Percentiles rank a stretch among this genome's conserved stretches.
Evolutionary conservation across 2,797 vertebrate species (phyloP).

Genomic region (Holocentrus rufus): DNA sequence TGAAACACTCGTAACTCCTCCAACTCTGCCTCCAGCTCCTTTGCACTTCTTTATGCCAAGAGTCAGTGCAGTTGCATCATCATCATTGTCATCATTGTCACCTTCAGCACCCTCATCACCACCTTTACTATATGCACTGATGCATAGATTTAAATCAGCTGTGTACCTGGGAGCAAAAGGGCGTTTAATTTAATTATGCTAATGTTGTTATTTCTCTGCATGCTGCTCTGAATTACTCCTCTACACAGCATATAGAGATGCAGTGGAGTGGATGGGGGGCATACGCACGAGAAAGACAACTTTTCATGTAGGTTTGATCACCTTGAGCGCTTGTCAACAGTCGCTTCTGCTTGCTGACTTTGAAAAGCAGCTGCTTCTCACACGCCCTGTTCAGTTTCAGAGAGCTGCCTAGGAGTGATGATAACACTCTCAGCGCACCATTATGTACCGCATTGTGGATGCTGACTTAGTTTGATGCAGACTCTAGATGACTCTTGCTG

Average conservation of each 20-base stretch:
- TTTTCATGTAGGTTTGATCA: constrained; percentile 29
- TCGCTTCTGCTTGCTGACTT: constrained; percentile 34
- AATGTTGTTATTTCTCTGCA: not conserved
- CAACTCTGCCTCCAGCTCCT: not conserved
- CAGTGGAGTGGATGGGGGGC: not conserved
- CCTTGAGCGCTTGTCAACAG: constrained; percentile 34
- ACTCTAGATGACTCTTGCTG: constrained; percentile 38
- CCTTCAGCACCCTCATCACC: not conserved
- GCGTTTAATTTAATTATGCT: constrained; percentile 9
- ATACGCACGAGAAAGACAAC: constrained; percentile 3
- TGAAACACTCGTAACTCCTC: not conserved
- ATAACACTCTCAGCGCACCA: constrained; percentile 21
- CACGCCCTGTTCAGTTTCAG: constrained; percentile 31
- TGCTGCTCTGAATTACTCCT: constrained; percentile 5
- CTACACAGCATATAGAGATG: not conserved
- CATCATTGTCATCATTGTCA: not conserved
- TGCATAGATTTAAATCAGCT: not conserved
- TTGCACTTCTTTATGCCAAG: constrained; percentile 4
- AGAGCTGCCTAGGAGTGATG: constrained; percentile 35
- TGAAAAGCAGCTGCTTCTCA: constrained; percentile 50
- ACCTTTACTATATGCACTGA: not conserved
- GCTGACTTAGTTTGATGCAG: constrained; percentile 41
- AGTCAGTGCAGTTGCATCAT: constrained; percentile 4
- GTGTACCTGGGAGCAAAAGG: constrained; percentile 17
- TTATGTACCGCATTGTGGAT: constrained; percentile 31